phyloP scores from a whole-genome alignment of 2,113 vertebrate genomes.

The Channa maculata region DNA sequence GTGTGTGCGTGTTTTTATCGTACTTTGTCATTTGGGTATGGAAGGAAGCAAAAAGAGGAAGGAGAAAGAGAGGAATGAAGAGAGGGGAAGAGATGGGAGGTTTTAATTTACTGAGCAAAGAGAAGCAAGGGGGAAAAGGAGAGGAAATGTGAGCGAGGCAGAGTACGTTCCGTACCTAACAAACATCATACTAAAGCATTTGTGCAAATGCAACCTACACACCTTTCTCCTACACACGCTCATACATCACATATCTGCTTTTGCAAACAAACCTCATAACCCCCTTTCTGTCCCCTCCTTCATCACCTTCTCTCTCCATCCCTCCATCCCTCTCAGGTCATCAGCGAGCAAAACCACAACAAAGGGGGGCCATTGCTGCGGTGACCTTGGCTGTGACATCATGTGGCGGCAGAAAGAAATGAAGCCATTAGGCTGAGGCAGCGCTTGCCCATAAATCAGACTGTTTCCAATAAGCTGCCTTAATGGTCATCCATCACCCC shows the following conservation, averaged over 20 bases:
- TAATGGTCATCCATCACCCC: constrained; percentile 99
- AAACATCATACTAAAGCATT: constrained; percentile 69
- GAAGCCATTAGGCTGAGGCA: constrained; percentile 99
- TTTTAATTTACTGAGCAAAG: constrained; percentile 62
- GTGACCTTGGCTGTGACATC: constrained; percentile 99
- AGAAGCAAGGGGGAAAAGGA: constrained; percentile 62
- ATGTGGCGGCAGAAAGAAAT: constrained; percentile 98
- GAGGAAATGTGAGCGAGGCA: constrained; percentile 81
- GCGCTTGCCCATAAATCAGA: constrained; percentile 99
- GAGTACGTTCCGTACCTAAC: constrained; percentile 65
- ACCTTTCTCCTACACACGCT: constrained; percentile 49
- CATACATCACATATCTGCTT: constrained; percentile 66
- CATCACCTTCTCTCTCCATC: constrained; percentile 53
- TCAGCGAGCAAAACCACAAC: constrained; percentile 96
- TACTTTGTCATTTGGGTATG: constrained; percentile 57
- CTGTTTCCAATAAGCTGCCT: constrained; percentile 99
- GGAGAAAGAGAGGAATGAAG: constrained; percentile 41
- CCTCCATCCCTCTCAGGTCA: constrained; percentile 86
- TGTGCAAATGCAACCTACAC: constrained; percentile 62
- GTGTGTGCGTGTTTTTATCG: constrained; percentile 78
- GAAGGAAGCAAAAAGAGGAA: constrained; percentile 49
- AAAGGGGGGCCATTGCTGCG: constrained; percentile 93
- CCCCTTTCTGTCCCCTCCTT: constrained; percentile 63
- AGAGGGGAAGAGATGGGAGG: constrained; percentile 46
- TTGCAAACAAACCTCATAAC: constrained; percentile 68